Conservation (phyloP, 2,797 vertebrate genomes). For the Acrossocheilus wenchowensis region DNA sequence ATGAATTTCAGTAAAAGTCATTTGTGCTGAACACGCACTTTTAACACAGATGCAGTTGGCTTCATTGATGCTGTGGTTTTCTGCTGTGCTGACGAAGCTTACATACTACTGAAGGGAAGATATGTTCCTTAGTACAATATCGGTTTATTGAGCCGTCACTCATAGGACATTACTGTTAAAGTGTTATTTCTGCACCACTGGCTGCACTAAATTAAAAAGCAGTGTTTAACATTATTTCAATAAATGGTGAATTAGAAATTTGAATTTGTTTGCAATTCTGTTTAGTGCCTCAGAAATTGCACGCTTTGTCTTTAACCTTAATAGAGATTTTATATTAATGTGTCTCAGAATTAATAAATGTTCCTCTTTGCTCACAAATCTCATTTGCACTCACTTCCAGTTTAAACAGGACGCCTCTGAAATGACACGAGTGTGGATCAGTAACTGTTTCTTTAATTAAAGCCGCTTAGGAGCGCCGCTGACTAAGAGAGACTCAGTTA, state of each 20-base stretch:
- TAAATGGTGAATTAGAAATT: neutral
- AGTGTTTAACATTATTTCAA: neutral
- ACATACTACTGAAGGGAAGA: neutral
- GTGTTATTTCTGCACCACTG: neutral
- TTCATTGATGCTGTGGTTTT: neutral
- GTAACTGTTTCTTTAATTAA: slow-evolving; percentile 29
- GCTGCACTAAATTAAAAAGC: neutral
- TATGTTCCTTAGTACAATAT: neutral
- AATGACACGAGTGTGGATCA: neutral
- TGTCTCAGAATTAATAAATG: neutral
- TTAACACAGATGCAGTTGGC: neutral
- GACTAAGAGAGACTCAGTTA: neutral
- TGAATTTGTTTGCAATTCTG: neutral
- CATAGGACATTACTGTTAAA: neutral
- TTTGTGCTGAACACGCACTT: neutral
- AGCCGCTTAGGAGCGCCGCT: neutral
- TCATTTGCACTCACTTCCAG: neutral
- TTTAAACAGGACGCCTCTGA: neutral
- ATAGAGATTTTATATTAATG: neutral
- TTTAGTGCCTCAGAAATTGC: neutral
- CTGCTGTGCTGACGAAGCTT: slow-evolving; percentile 1
- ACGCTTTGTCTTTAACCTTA: neutral
- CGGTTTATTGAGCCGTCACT: neutral
- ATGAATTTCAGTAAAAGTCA: neutral
- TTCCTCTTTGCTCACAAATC: neutral